Evolutionary conservation across 2,113 vertebrate species (phyloP).

Genomic region (Neotragus pygmaeus): DNA sequence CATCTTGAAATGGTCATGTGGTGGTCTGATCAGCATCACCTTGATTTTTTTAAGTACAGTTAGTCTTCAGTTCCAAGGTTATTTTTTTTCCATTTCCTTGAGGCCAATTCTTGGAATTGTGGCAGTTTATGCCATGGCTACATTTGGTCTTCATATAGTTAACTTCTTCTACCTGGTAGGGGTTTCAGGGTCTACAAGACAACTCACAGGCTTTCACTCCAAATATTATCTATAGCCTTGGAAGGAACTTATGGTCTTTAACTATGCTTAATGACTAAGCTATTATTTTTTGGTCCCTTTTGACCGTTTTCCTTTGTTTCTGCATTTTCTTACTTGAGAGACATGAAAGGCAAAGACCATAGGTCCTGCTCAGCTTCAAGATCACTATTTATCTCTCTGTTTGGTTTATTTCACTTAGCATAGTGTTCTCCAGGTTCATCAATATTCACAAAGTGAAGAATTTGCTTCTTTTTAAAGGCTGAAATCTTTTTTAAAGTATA

Average conservation of each 20-base stretch:
- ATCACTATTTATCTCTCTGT: not conserved
- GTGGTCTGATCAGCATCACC: not conserved
- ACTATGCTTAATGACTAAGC: not conserved
- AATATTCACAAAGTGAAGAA: not conserved
- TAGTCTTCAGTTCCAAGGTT: not conserved
- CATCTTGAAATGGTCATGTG: not conserved
- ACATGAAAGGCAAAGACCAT: not conserved
- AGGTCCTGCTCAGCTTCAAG: not conserved
- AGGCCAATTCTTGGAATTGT: not conserved
- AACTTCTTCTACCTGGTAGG: not conserved
- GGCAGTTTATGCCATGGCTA: not conserved
- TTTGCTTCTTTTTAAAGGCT: not conserved
- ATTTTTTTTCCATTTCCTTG: not conserved
- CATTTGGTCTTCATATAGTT: not conserved
- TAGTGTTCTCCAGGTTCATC: not conserved
- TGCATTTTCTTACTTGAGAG: not conserved
- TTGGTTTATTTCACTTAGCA: not conserved
- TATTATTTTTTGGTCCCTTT: not conserved
- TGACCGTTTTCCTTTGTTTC: not conserved
- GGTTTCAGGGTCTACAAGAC: not conserved
- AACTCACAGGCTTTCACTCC: rapidly evolving
- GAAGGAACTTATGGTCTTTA: not conserved
- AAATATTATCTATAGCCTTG: not conserved
- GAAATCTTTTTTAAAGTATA: not conserved
- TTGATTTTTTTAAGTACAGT: not conserved